phyloP scores from a whole-genome alignment of 1,140 invertebrate species.

The Centruroides vittatus region DNA sequence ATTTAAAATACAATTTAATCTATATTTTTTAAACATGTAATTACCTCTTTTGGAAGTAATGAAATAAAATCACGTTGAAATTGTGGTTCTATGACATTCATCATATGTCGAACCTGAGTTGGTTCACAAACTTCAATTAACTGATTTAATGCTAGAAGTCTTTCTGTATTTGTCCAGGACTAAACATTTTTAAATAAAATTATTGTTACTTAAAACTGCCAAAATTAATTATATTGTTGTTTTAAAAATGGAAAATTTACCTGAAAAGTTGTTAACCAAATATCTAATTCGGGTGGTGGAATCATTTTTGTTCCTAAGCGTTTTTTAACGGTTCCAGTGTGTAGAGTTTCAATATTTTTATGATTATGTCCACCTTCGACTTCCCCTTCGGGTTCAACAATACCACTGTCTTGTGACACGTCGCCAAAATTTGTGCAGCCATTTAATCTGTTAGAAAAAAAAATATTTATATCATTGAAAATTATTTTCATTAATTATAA shows the following conservation, averaged over 20 bases:
- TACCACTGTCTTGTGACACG: neutral
- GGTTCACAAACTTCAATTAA: slow-evolving; percentile 78
- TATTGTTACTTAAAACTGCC: neutral
- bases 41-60: slow-evolving; percentile 75
- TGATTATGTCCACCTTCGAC: neutral
- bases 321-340: slow-evolving; percentile 11
- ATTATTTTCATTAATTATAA: too few relatives aligned
- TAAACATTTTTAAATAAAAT: neutral
- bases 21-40: too few relatives aligned
- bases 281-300: slow-evolving; percentile 57
- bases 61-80: slow-evolving; percentile 98
- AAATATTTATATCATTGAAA: too few relatives aligned
- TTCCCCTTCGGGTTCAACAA: neutral
- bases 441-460: too few relatives aligned
- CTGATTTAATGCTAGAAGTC: slow-evolving; percentile 74
- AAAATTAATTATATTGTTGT: neutral
- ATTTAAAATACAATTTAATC: neutral
- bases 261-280: slow-evolving; percentile 61
- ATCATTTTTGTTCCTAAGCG: slow-evolving; percentile 59
- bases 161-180: slow-evolving; percentile 70
- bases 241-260: slow-evolving; percentile 28
- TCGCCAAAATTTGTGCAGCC: neutral
- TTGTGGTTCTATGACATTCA: slow-evolving; percentile 93
- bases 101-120: slow-evolving; percentile 86
- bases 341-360: neutral